These are phyloP conservation scores for Sus cebifrons DNA, from an alignment of 2,797 vertebrate species.

Conservation along the genomic window DNA sequence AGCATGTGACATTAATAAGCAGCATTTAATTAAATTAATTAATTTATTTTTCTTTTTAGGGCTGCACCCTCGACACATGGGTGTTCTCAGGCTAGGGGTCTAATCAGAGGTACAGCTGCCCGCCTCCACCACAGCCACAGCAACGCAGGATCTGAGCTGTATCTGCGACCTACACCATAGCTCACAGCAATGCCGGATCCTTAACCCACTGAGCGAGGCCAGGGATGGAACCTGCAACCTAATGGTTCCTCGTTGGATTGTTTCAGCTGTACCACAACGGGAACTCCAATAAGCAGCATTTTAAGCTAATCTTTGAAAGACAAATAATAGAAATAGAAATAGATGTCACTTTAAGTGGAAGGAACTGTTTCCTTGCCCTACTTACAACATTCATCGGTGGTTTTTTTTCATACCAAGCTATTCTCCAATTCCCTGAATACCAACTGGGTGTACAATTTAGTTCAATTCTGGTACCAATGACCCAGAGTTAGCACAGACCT, in stretches of 20 bases:
- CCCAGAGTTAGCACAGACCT: not conserved
- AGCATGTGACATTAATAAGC: not conserved
- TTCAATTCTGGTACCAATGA: not conserved
- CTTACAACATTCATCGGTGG: not conserved
- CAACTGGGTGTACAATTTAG: not conserved
- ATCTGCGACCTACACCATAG: too few relatives aligned
- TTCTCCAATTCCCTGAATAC: not conserved
- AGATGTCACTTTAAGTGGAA: conserved; percentile 16
- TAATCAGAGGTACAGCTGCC: too few relatives aligned
- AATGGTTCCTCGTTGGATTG: too few relatives aligned
- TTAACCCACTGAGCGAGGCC: too few relatives aligned
- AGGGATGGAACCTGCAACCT: too few relatives aligned
- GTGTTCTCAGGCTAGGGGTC: too few relatives aligned
- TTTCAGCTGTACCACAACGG: too few relatives aligned
- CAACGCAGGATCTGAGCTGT: too few relatives aligned
- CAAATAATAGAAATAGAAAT: conserved; percentile 18
- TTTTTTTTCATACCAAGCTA: not conserved
- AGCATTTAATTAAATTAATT: not conserved
- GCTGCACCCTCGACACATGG: too few relatives aligned
- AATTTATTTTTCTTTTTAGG: too few relatives aligned
- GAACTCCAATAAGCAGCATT: not conserved
- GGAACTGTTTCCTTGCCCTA: conserved; percentile 6
- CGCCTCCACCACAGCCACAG: too few relatives aligned
- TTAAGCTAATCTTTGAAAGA: conserved; percentile 60
- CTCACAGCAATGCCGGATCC: too few relatives aligned